A percentile compares a stretch with the other conserved stretches of the same genome.
phyloP scores from a whole-genome alignment of 2,797 vertebrate species.

The Pitangus sulphuratus region DNA sequence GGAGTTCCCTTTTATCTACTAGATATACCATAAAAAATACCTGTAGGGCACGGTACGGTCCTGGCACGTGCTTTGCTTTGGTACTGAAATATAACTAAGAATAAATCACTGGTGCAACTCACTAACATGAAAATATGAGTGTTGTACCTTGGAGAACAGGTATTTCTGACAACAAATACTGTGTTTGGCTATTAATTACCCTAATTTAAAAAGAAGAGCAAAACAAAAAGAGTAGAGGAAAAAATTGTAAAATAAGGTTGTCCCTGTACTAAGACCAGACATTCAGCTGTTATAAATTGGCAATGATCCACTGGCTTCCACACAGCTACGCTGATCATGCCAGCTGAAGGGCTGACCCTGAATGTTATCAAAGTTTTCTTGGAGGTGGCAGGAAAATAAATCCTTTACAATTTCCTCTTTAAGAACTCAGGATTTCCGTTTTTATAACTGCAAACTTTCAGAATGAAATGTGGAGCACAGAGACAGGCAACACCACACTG shows the following conservation, averaged over 20 bases:
- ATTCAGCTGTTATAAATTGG: neutral
- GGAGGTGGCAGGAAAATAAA: slow-evolving; percentile 57
- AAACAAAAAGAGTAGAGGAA: neutral
- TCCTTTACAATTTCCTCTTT: slow-evolving; percentile 61
- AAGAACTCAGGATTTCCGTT: slow-evolving; percentile 55
- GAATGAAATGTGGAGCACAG: slow-evolving; percentile 57
- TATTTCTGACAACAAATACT: neutral
- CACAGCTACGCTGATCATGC: neutral
- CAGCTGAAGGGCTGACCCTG: slow-evolving; percentile 37
- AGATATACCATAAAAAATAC: neutral
- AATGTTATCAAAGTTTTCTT: slow-evolving; percentile 55
- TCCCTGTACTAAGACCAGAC: neutral
- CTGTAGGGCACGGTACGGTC: neutral
- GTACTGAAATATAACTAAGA: neutral
- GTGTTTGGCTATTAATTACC: neutral
- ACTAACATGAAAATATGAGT: neutral
- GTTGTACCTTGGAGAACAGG: neutral
- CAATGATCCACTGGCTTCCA: neutral
- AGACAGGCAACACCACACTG: slow-evolving; percentile 64
- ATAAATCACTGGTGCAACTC: neutral
- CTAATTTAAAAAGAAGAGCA: neutral
- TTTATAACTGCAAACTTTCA: slow-evolving; percentile 49
- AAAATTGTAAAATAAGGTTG: neutral
- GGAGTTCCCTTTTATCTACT: neutral
- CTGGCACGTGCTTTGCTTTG: neutral